A percentile compares a stretch with the other conserved stretches of the same genome.
phyloP scores from a whole-genome alignment of 2,113 vertebrate genomes.

The Amia ocellicauda region DNA sequence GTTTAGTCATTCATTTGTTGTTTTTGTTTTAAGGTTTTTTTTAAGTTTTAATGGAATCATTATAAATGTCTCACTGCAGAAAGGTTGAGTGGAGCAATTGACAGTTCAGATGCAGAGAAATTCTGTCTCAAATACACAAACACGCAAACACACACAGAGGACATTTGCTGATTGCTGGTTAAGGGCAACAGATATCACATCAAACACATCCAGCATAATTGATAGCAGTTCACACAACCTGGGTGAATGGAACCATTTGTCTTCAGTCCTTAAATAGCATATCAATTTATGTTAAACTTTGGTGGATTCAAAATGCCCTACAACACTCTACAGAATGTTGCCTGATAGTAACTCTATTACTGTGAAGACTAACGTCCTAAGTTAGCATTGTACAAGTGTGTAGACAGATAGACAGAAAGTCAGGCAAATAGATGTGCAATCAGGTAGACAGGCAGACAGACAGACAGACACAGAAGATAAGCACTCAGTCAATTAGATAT shows the following conservation, averaged over 20 bases:
- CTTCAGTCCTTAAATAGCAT: constrained; percentile 28
- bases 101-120: constrained; percentile 15
- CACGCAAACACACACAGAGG: constrained; percentile 8
- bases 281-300: constrained; percentile 31
- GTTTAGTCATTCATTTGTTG: constrained; percentile 24
- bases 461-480: background rate
- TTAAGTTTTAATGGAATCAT: constrained; percentile 1
- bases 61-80: constrained; percentile 24
- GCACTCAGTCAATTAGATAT: too few relatives aligned
- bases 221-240: constrained; percentile 10
- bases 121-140: background rate
- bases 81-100: constrained; percentile 18
- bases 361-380: too few relatives aligned
- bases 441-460: background rate
- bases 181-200: background rate
- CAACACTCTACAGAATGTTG: too few relatives aligned
- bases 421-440: background rate
- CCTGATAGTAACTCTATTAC: too few relatives aligned
- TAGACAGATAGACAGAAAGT: too few relatives aligned
- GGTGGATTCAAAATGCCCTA: constrained; percentile 26
- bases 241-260: constrained; percentile 30
- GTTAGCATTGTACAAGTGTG: too few relatives aligned
- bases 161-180: background rate
- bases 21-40: constrained; percentile 1
- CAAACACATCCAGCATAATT: background rate